Evolutionary conservation across 2,888 invertebrate species (phyloP), one percentile per base, ranked within the genome.

Genomic region (Pseudeuparius sepicola): DNA sequence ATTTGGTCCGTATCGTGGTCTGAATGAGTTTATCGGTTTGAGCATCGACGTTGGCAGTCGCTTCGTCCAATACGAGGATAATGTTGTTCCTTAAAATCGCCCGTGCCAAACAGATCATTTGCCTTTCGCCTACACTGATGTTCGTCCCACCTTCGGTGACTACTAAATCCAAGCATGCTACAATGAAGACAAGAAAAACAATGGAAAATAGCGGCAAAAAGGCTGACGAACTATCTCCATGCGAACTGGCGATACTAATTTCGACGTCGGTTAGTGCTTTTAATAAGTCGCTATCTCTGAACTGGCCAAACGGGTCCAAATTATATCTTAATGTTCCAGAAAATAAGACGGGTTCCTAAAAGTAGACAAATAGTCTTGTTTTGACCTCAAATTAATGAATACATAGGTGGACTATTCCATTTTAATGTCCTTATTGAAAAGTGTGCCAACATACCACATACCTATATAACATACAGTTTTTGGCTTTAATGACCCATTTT

Each of bases 111-210:
- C 86, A 87, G 35, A 88, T 68, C 39, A 87, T 63, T 57, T 88
- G 87, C 16, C 84, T 64, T 55, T 87, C 84, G 0, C 87, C 88
- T 34, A 84, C 78, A 24, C 85, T 85, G 47, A 86, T 72, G 57
- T 84, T 84, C 6, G 67, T 60, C 1, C 84, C 85, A 1, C 81
- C 78, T 55, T 84, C 83, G 0, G 73, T 66, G 24, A 86, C 71
- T 46, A 71, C 66, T 29, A 67, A 69, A 40, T 79, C 72, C 16
- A 87, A 31, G 11, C 61, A 52, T 16, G 36, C 53, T 51, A 32
- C 10, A 42, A 40, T 7, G 9, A 13, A 32, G 9, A 18, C 23
- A 12, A 6, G n/a, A 31, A 31, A 34, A 34, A 11, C 4, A 9
- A 14, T 28, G 9, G n/a, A 12, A 14, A 26, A 10, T 24, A 31